A percentile compares a stretch with the other conserved stretches of the same genome.
phyloP scores from a whole-genome alignment of 2,888 invertebrate species.

The Rapana venosa region DNA sequence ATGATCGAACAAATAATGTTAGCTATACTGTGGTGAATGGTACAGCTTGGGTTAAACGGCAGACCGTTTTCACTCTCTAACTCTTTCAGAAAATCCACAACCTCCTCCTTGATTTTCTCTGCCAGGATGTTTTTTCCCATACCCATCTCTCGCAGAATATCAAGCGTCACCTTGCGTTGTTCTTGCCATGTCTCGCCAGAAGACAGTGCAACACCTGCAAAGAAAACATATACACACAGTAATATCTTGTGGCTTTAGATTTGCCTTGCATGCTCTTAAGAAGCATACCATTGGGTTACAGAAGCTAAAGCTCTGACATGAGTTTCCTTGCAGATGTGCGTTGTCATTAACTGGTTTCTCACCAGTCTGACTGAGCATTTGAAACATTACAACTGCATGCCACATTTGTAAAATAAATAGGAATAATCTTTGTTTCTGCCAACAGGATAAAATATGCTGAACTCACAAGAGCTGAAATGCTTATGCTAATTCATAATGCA shows the following conservation, averaged over 20 bases:
- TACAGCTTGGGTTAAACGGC: neutral
- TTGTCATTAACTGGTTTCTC: too few species aligned
- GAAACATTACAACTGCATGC: too few species aligned
- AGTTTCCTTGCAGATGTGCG: too few species aligned
- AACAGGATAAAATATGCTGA: too few species aligned
- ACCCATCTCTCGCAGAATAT: conserved; percentile 45
- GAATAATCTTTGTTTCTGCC: too few species aligned
- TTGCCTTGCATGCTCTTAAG: too few species aligned
- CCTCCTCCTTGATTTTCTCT: conserved; percentile 44
- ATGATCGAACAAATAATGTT: conserved; percentile 48
- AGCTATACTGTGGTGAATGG: conserved; percentile 24
- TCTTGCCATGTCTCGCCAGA: conserved; percentile 41
- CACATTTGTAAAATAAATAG: too few species aligned
- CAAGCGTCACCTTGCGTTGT: conserved; percentile 38
- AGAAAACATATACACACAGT: neutral
- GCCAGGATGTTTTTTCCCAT: conserved; percentile 43
- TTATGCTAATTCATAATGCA: too few species aligned
- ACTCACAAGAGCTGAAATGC: too few species aligned
- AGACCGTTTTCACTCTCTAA: neutral
- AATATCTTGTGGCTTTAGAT: neutral
- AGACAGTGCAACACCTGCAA: conserved; percentile 39
- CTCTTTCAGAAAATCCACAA: conserved; percentile 15
- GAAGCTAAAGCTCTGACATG: too few species aligned
- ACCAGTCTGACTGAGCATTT: too few species aligned
- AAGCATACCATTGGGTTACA: too few species aligned